These are phyloP conservation scores for Bugulina stolonifera DNA, from an alignment of 2,888 invertebrate species.

Conservation along the genomic window DNA sequence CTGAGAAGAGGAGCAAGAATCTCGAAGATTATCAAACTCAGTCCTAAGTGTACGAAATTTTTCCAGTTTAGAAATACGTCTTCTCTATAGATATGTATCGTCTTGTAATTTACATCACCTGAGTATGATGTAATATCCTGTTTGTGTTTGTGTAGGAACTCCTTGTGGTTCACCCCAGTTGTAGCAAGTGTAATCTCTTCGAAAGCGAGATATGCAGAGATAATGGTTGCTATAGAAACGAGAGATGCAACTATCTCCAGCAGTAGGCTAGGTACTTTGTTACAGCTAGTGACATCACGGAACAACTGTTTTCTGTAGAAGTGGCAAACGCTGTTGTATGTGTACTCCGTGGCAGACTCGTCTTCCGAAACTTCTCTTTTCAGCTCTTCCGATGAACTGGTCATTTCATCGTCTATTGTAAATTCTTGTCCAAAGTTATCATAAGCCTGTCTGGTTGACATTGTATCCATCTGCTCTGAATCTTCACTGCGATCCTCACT, in stretches of 20 bases:
- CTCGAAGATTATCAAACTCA: constrained; percentile 3
- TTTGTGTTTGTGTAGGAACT: neutral
- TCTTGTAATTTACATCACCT: neutral
- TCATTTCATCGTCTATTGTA: neutral
- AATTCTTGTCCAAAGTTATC: neutral
- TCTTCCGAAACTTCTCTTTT: neutral
- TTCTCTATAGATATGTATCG: constrained; percentile 7
- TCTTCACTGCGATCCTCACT: neutral
- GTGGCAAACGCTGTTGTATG: neutral
- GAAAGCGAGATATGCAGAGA: neutral
- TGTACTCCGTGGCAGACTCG: neutral
- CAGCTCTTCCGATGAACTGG: neutral
- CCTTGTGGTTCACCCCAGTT: neutral
- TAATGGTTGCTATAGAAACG: neutral
- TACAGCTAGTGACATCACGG: neutral
- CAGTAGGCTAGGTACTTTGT: constrained; percentile 5
- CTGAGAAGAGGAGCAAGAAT: neutral
- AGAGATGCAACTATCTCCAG: neutral
- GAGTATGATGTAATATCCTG: neutral
- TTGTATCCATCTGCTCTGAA: neutral
- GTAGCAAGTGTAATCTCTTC: neutral
- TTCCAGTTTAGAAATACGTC: constrained; percentile 5
- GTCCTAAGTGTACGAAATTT: constrained; percentile 6
- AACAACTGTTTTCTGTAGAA: neutral
- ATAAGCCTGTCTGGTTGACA: neutral